These are phyloP conservation scores for Python bivittatus DNA, from an alignment of 2,113 vertebrate genomes.

Conservation along the genomic window DNA sequence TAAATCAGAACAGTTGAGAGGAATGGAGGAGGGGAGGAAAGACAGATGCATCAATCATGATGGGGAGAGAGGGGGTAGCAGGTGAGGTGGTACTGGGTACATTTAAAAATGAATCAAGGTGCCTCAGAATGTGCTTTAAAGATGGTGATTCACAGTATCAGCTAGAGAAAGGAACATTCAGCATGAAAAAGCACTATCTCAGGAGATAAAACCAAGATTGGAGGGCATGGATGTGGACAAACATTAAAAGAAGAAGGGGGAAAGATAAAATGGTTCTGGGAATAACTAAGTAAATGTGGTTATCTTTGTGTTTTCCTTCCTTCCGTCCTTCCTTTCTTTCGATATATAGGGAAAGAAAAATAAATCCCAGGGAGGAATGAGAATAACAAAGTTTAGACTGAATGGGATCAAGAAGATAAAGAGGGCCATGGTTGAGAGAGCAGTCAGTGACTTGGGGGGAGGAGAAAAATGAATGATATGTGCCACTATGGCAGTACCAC, in stretches of 20 bases:
- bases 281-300: background rate
- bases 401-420: constrained; percentile 7
- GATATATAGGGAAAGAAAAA: background rate
- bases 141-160: background rate
- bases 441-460: background rate
- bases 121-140: background rate
- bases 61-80: background rate
- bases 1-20: background rate
- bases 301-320: background rate
- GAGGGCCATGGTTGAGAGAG: background rate
- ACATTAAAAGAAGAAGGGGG: background rate
- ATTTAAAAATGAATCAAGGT: constrained; percentile 18
- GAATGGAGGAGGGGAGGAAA: background rate
- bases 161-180: background rate
- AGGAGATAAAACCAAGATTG: constrained; percentile 8
- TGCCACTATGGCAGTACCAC: background rate
- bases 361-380: background rate
- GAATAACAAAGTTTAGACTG: background rate
- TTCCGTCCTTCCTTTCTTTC: background rate
- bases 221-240: background rate
- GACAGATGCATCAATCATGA: background rate
- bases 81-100: background rate
- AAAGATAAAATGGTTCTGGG: background rate
- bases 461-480: background rate
- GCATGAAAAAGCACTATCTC: background rate